These are phyloP conservation scores for Pseudomyrmex pallidus DNA, from an alignment of 1,140 invertebrate species.

Conservation along the genomic window DNA sequence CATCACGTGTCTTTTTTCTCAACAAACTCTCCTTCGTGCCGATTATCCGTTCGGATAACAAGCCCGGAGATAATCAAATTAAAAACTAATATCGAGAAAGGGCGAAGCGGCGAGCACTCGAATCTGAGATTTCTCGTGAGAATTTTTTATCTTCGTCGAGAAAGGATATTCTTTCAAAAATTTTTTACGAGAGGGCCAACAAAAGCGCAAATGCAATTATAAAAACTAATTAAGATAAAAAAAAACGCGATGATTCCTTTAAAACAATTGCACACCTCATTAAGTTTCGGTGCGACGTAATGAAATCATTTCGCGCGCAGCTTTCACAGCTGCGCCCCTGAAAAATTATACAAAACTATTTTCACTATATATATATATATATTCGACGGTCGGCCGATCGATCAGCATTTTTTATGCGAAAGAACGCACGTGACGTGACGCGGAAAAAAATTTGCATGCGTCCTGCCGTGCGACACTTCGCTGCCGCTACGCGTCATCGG, in stretches of 20 bases:
- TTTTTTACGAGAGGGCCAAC: too few relatives aligned
- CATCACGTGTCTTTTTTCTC: slow-evolving; percentile 70
- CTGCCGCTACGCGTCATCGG: slow-evolving; percentile 51
- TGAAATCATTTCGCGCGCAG: neutral
- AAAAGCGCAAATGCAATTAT: too few relatives aligned
- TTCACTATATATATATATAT: neutral
- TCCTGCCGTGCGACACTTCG: slow-evolving; percentile 71
- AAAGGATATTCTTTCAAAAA: too few relatives aligned
- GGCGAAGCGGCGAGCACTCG: too few relatives aligned
- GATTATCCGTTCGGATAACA: slow-evolving; percentile 42
- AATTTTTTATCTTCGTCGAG: too few relatives aligned
- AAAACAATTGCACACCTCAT: too few relatives aligned
- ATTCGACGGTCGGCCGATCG: slow-evolving; percentile 67
- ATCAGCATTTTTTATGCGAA: slow-evolving; percentile 83
- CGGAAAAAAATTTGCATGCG: slow-evolving; percentile 84
- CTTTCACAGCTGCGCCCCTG: slow-evolving; percentile 11
- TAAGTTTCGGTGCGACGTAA: neutral
- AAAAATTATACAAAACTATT: slow-evolving; percentile 12
- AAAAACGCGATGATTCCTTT: too few relatives aligned
- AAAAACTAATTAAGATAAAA: too few relatives aligned
- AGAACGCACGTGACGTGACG: slow-evolving; percentile 82
- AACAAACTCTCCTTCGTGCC: slow-evolving; percentile 43
- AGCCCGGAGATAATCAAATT: slow-evolving; percentile 43
- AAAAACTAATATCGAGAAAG: slow-evolving; percentile 5
- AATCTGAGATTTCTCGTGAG: too few relatives aligned